Conservation (phyloP, 1,140 invertebrate species). For the Musca domestica region DNA sequence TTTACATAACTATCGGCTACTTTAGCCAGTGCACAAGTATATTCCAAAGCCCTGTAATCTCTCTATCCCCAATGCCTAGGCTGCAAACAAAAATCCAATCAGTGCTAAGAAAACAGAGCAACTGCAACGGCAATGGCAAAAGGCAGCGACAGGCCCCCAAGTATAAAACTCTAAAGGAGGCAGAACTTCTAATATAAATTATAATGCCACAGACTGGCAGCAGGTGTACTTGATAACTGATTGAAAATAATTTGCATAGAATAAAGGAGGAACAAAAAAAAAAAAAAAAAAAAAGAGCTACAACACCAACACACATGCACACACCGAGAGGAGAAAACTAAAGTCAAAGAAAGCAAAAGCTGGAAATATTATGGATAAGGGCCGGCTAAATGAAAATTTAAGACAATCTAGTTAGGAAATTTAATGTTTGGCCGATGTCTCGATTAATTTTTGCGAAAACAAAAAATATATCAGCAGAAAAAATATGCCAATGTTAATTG, state of each 20-base stretch:
- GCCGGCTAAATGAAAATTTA: too few relatives aligned
- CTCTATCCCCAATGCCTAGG: neutral
- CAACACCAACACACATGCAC: too few relatives aligned
- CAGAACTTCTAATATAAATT: slow-evolving; percentile 20
- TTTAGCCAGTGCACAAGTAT: neutral
- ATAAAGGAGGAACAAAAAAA: neutral
- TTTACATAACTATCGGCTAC: slow-evolving; percentile 16
- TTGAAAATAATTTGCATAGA: slow-evolving; percentile 20
- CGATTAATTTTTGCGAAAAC: too few relatives aligned
- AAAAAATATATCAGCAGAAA: too few relatives aligned
- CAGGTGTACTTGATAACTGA: slow-evolving; percentile 22
- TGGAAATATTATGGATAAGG: too few relatives aligned
- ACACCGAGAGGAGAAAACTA: too few relatives aligned
- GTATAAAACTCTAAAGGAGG: neutral
- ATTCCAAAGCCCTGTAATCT: too few relatives aligned
- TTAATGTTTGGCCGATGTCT: too few relatives aligned
- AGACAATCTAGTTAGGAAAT: too few relatives aligned
- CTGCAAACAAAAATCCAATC: slow-evolving; percentile 3
- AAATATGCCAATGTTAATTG: too few relatives aligned
- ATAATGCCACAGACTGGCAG: slow-evolving; percentile 21
- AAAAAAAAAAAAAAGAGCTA: too few relatives aligned
- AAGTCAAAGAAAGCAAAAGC: too few relatives aligned
- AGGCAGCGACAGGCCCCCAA: neutral
- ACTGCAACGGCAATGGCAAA: neutral
- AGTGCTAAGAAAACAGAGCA: slow-evolving; percentile 4